Percentiles rank a stretch among this genome's conserved stretches.
Conservation (phyloP, 2,797 vertebrate species). For the Myripristis jacobus region DNA sequence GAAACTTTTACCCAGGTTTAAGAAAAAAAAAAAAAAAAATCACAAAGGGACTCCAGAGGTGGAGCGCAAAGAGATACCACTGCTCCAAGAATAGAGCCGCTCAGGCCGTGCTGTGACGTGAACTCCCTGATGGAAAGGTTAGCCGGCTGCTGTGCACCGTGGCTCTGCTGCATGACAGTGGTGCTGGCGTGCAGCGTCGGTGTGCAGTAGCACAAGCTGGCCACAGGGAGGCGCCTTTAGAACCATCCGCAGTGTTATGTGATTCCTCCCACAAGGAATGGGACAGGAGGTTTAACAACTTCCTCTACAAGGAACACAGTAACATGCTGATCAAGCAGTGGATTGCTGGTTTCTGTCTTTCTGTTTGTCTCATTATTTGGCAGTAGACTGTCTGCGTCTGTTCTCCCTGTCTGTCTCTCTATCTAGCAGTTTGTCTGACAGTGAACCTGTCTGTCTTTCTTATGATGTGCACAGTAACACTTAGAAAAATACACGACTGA, state of each 20-base stretch:
- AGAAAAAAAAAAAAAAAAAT: slow-evolving; percentile 6
- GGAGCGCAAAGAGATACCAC: slow-evolving; percentile 37
- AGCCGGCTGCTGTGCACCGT: slow-evolving; percentile 36
- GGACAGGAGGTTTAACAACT: slow-evolving; percentile 39
- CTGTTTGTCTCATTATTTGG: slow-evolving; percentile 36
- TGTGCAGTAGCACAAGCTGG: slow-evolving; percentile 40
- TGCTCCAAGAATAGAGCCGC: slow-evolving; percentile 60
- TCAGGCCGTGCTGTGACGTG: slow-evolving; percentile 40
- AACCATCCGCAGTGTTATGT: slow-evolving; percentile 4
- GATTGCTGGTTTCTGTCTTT: slow-evolving; percentile 18
- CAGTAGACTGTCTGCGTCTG: slow-evolving; percentile 25
- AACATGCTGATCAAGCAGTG: slow-evolving; percentile 41
- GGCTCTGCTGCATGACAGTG: slow-evolving; percentile 70
- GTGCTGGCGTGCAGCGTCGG: slow-evolving; percentile 40
- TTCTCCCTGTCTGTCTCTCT: slow-evolving; percentile 21
- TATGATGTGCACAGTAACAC: slow-evolving; percentile 31
- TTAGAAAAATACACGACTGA: slow-evolving; percentile 12
- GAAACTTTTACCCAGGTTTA: slow-evolving; percentile 20
- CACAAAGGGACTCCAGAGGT: slow-evolving; percentile 43
- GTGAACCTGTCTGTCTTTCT: slow-evolving; percentile 31
- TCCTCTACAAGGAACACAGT: slow-evolving; percentile 57
- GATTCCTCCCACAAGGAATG: slow-evolving; percentile 41
- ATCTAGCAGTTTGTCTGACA: slow-evolving; percentile 15
- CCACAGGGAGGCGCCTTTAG: slow-evolving; percentile 66
- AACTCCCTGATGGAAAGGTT: slow-evolving; percentile 52